Percentiles rank a stretch among this genome's conserved stretches.
Conservation (phyloP, 2,888 invertebrate genomes). For the Oscheius onirici region DNA sequence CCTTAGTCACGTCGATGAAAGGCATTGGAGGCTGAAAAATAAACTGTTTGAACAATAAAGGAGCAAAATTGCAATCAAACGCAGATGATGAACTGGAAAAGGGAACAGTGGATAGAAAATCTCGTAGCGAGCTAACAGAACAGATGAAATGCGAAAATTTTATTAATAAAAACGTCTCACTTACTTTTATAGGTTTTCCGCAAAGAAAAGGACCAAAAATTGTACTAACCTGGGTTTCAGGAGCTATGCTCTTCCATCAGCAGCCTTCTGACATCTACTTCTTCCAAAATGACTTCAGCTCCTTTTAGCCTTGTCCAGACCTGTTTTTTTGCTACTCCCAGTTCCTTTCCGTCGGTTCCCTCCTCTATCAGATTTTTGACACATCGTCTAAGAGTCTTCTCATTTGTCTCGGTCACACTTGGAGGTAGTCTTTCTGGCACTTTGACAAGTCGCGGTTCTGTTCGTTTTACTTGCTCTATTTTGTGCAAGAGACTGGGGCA, state of each 20-base stretch:
- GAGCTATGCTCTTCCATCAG: not conserved
- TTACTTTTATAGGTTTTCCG: too few relatives aligned
- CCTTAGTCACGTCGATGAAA: constrained; percentile 12
- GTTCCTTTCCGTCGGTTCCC: constrained; percentile 27
- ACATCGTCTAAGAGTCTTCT: constrained; percentile 7
- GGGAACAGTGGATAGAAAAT: too few relatives aligned
- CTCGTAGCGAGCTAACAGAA: too few relatives aligned
- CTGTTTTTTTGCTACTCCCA: constrained; percentile 18
- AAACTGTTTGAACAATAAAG: too few relatives aligned
- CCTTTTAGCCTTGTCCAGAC: not conserved
- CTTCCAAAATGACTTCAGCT: not conserved
- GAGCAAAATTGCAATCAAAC: too few relatives aligned
- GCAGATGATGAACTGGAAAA: too few relatives aligned
- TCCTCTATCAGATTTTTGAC: constrained; percentile 17
- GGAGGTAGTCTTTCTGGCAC: not conserved
- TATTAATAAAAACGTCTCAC: too few relatives aligned
- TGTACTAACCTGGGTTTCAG: not conserved
- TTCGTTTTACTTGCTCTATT: constrained; percentile 6
- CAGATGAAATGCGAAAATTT: too few relatives aligned
- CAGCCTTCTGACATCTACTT: not conserved
- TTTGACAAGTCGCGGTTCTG: not conserved
- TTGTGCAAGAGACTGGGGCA: not conserved
- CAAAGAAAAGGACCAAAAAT: too few relatives aligned
- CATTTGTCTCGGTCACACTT: not conserved
- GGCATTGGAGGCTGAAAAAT: too few relatives aligned